These are phyloP conservation scores for Bolborhynchus lineola DNA, from an alignment of 2,113 vertebrate species.

Conservation along the genomic window DNA sequence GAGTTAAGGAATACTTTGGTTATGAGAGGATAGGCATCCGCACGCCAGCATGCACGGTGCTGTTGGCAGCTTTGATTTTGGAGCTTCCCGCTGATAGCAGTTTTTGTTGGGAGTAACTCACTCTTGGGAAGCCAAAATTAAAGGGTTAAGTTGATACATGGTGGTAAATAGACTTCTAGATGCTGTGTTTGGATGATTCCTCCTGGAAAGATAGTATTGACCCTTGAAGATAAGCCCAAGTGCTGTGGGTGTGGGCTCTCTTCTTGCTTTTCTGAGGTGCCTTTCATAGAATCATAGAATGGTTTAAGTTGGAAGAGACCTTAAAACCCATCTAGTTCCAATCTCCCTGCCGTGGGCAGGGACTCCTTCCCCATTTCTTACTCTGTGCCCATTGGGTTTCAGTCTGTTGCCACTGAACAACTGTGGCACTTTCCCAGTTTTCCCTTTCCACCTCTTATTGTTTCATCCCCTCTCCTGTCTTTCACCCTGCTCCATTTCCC, in stretches of 20 bases:
- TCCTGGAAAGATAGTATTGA: not conserved
- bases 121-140: not conserved
- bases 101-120: accelerated
- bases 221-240: not conserved
- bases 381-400: not conserved
- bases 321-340: not conserved
- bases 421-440: not conserved
- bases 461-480: not conserved
- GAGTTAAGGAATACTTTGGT: not conserved
- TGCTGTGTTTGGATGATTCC: not conserved
- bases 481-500: not conserved
- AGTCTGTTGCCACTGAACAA: accelerated
- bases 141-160: no score
- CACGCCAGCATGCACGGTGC: accelerated
- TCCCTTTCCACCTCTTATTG: not conserved
- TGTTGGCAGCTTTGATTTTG: not conserved
- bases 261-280: not conserved
- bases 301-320: not conserved
- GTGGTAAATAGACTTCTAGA: not conserved
- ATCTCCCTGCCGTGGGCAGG: not conserved
- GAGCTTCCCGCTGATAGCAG: accelerated
- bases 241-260: accelerated
- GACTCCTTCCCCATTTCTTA: not conserved
- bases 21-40: not conserved
- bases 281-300: not conserved